phyloP scores from a whole-genome alignment of 2,888 invertebrate genomes.

The Scrobipalpa costella region DNA sequence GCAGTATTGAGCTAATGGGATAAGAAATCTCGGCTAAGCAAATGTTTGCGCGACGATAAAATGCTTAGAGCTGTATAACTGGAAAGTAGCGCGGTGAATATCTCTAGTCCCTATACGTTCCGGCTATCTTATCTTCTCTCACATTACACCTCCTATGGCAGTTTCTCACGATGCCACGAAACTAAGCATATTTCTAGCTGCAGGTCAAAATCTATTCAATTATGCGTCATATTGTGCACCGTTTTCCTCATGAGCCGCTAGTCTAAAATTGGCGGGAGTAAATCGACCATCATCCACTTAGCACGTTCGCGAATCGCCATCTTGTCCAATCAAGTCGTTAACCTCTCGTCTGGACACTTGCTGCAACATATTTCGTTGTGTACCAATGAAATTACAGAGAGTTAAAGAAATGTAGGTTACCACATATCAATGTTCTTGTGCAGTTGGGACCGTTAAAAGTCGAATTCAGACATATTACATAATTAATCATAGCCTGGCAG shows the following conservation, averaged over 20 bases:
- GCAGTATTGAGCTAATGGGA: conserved; percentile 38
- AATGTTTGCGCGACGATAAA: conserved; percentile 69
- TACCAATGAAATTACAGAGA: conserved; percentile 23
- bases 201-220: conserved; percentile 30
- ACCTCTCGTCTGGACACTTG: conserved; percentile 56
- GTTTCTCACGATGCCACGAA: conserved; percentile 44
- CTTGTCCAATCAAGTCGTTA: conserved; percentile 75
- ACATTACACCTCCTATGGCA: conserved; percentile 40
- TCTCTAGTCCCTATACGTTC: conserved; percentile 51
- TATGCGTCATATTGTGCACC: conserved; percentile 26
- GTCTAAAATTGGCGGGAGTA: conserved; percentile 51
- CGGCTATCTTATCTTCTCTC: conserved; percentile 55
- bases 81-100: conserved; percentile 58
- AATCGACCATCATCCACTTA: conserved; percentile 73
- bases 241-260: conserved; percentile 27
- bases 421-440: conserved; percentile 13
- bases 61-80: conserved; percentile 49
- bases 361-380: conserved; percentile 29
- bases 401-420: conserved; percentile 30
- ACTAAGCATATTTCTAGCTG: conserved; percentile 26
- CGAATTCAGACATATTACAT: conserved; percentile 32
- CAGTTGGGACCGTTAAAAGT: conserved; percentile 15
- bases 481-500: conserved; percentile 31
- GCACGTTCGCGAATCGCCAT: conserved; percentile 71
- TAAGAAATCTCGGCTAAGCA: conserved; percentile 65